Evolutionary conservation across 2,888 invertebrate species (phyloP), one percentile per base, ranked within the genome.

Genomic region (Polylopha cassiicola): DNA sequence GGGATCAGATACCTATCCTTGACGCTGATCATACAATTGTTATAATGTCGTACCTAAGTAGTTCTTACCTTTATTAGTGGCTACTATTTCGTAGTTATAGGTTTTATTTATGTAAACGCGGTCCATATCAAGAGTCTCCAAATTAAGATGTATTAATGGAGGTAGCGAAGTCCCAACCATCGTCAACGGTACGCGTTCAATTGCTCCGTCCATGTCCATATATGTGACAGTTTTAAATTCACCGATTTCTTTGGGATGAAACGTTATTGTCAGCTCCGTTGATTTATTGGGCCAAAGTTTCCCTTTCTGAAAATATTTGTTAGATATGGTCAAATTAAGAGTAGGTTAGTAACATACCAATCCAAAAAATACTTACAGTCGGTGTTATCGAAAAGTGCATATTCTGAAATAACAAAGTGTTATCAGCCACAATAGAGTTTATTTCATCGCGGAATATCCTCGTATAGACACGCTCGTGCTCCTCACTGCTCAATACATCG

Each of bases 1-100:
- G n/a, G n/a, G n/a, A n/a, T n/a, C n/a, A n/a, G n/a, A n/a, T n/a
- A n/a, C n/a, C n/a, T n/a, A n/a, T n/a, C n/a, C n/a, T n/a, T n/a
- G n/a, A n/a, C n/a, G n/a, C n/a, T n/a, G n/a, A n/a, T n/a, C n/a
- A n/a, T n/a, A n/a, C n/a, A n/a, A n/a, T n/a, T n/a, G n/a, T n/a
- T n/a, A n/a, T n/a, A n/a, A n/a, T n/a, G n/a, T n/a, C n/a, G n/a
- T n/a, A n/a, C n/a, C n/a, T n/a, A n/a, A n/a, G n/a, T n/a, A n/a
- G n/a, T n/a, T n/a, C n/a, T 32, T 65, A 88, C 88, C 88, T 73
- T 75, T 86, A 59, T 88, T 89, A n/a, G 71, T 74, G 11, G 84
- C 85, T 8, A 87, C 78, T 11, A 90, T 75, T 79, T 91, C 89
- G 51, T 89, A 90, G 50, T 87, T 75, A 55, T 90, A 89, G 10